phyloP scores from a whole-genome alignment of 1,140 invertebrate species.

The Polyergus mexicanus region DNA sequence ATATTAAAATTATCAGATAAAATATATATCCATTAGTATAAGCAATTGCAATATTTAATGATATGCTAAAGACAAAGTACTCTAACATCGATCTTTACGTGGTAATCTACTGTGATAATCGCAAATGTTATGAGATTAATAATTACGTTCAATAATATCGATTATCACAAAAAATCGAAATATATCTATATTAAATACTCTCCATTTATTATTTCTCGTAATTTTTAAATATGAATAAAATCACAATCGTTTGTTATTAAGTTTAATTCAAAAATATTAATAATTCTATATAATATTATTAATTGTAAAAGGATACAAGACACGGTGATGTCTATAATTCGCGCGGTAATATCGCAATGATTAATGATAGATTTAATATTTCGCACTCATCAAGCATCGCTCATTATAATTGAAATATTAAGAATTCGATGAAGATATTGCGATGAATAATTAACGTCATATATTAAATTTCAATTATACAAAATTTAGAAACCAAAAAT shows the following conservation, averaged over 20 bases:
- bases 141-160: slow-evolving; percentile 16
- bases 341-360: too few species aligned
- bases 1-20: not conserved
- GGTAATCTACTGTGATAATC: not conserved
- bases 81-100: not conserved
- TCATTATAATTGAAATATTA: not conserved
- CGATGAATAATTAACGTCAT: not conserved
- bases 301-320: not conserved
- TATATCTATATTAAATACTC: not conserved
- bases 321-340: not conserved
- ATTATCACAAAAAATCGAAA: not conserved
- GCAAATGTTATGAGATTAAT: not conserved
- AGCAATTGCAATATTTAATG: not conserved
- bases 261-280: not conserved
- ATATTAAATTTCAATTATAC: slow-evolving; percentile 10
- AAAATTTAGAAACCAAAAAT: not conserved
- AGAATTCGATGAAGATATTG: not conserved
- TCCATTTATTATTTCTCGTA: not conserved
- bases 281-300: slow-evolving; percentile 2
- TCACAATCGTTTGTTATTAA: not conserved
- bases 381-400: not conserved
- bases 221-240: not conserved
- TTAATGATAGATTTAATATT: slow-evolving; percentile 1
- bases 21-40: slow-evolving; percentile 7
- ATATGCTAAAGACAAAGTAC: not conserved